Evolutionary conservation across 2,797 vertebrate species (phyloP), one percentile per base, ranked within the genome.

Genomic region (Pseudochromis fuscus): DNA sequence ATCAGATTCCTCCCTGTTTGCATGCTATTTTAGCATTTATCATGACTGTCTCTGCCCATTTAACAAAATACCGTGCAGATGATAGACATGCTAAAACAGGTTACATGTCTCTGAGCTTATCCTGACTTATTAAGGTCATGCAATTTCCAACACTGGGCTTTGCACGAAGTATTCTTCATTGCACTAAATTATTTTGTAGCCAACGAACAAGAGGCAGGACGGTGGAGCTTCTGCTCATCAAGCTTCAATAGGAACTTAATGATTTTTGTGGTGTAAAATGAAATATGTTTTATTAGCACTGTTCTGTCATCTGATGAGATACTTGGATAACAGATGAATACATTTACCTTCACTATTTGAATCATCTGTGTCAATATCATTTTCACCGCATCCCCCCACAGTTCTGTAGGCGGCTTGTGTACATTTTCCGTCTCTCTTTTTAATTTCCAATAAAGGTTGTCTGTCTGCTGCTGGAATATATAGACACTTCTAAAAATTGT

Each of bases 401-500:
- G 45, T 45, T 27, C 40, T 61, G 69, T 58, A 64, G 75, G 80
- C 65, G 66, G 68, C 44, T 51, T 62, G 30, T 67, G 40, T 52
- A 65, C 38, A 60, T 62, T 65, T 56, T 37, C 24, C 51, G 13
- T 18, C 57, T 45, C 23, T 72, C 35, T 28, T 77, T 72, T 81
- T 75, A 42, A 78, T 77, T 69, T 74, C 44, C n/a, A 30, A 46
- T 66, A 79, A 81, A 85, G 77, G 80, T 79, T 35, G 7, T n/a
- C 60, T 15, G 45, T 49, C 44, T 72, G 18, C 24, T 19, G 25
- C 6, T 28, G 40, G 42, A 31, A 37, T 50, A 51, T 59, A 74
- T 21, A 37, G 31, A 40, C 5, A 33, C 8, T 10, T 2, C 23
- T 13, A 18, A 42, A 44, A 25, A 45, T 23, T 31, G 27, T 8